Conservation (phyloP, 2,888 invertebrate genomes). For the Lapara coniferarum region DNA sequence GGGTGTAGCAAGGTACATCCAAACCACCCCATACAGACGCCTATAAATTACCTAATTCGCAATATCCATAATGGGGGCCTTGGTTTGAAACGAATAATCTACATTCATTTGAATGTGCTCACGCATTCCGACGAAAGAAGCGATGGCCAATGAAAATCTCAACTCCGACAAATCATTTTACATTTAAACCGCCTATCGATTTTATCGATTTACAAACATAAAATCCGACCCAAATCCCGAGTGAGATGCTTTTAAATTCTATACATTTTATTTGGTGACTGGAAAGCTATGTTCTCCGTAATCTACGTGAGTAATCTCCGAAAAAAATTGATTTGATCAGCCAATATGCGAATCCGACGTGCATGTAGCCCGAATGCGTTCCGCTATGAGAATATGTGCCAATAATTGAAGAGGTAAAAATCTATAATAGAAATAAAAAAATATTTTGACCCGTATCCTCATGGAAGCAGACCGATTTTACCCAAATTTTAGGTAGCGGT, state of each 20-base stretch:
- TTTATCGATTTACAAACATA: constrained; percentile 13
- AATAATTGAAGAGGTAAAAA: not conserved
- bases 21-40: not conserved
- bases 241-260: not conserved
- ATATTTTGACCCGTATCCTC: not conserved
- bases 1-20: constrained; percentile 5
- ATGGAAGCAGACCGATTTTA: not conserved
- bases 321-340: constrained; percentile 2
- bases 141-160: not conserved
- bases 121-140: not conserved
- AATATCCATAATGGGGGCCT: not conserved
- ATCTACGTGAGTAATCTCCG: constrained; percentile 6
- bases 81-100: not conserved
- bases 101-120: not conserved
- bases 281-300: not conserved
- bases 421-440: not conserved
- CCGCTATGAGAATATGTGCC: constrained; percentile 2
- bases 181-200: not conserved
- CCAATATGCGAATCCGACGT: constrained; percentile 32
- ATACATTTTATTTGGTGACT: not conserved
- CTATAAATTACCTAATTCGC: constrained; percentile 4
- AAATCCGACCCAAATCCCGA: not conserved
- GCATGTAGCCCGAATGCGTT: constrained; percentile 33
- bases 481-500: constrained; percentile 43
- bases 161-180: not conserved